Conservation (phyloP, 2,888 invertebrate genomes). For the Sarcophaga variegata region DNA sequence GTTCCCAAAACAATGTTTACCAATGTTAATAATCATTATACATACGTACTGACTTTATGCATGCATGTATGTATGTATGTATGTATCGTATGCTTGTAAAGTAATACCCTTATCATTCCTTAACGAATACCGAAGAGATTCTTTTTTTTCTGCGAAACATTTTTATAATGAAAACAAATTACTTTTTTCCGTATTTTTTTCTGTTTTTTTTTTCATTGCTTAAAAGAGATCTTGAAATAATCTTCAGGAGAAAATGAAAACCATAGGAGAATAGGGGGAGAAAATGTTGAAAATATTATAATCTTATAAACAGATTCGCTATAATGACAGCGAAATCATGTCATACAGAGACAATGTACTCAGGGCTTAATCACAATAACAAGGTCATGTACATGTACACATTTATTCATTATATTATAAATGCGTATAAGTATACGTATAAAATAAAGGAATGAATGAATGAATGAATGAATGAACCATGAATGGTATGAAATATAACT, state of each 20-base stretch:
- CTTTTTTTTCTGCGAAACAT: background rate
- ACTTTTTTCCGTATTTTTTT: background rate
- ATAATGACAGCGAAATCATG: constrained; percentile 15
- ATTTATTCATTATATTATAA: background rate
- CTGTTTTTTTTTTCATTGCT: background rate
- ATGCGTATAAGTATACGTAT: background rate
- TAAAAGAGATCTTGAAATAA: constrained; percentile 16
- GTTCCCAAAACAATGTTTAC: no score
- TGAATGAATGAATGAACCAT: constrained; percentile 2
- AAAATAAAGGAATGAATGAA: background rate
- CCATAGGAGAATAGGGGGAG: background rate
- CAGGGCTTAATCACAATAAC: constrained; percentile 11
- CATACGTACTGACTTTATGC: no score
- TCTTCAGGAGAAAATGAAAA: background rate
- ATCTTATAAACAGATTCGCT: constrained; percentile 18
- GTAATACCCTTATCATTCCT: no score
- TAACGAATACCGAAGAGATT: no score
- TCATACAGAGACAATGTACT: constrained; percentile 9
- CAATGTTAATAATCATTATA: no score
- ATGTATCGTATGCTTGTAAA: no score
- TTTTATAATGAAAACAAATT: constrained; percentile 10
- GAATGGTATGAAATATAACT: constrained; percentile 46
- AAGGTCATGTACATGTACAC: constrained; percentile 20
- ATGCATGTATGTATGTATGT: no score
- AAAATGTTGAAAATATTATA: background rate